A percentile compares a stretch with the other conserved stretches of the same genome.
phyloP scores from a whole-genome alignment of 2,888 invertebrate genomes.

The Netelia virgata region DNA sequence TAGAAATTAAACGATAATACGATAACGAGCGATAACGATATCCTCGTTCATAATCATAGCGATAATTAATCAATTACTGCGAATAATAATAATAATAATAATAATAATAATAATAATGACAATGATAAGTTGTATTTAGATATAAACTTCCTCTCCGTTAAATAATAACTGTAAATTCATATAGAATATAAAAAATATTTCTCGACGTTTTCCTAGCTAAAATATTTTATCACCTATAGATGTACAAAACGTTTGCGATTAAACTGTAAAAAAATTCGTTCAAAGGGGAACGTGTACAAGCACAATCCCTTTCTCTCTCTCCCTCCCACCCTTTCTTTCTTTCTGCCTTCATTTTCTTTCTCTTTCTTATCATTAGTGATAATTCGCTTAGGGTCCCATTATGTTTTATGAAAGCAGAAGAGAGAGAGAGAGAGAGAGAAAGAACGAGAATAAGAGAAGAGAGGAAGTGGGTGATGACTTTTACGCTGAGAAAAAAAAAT shows the following conservation, averaged over 20 bases:
- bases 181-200: constrained; percentile 83
- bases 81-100: constrained; percentile 55
- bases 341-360: constrained; percentile 1
- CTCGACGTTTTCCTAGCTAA: constrained; percentile 80
- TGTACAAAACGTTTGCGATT: constrained; percentile 77
- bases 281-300: constrained; percentile 66
- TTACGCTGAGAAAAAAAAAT: constrained; percentile 40
- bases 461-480: constrained; percentile 20
- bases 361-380: constrained; percentile 11
- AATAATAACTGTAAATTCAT: constrained; percentile 76
- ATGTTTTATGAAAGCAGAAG: constrained; percentile 63
- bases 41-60: constrained; percentile 45
- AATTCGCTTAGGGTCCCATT: constrained; percentile 26
- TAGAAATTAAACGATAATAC: constrained; percentile 55
- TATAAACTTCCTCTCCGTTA: constrained; percentile 65
- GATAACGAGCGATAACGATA: constrained; percentile 37
- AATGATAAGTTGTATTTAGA: constrained; percentile 61
- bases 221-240: constrained; percentile 61
- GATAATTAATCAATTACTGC: constrained; percentile 65
- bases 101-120: constrained; percentile 64
- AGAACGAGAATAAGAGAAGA: constrained; percentile 19
- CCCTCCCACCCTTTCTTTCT: constrained; percentile 16
- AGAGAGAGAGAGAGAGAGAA: constrained; percentile 55
- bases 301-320: constrained; percentile 8
- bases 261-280: constrained; percentile 75